Conservation (phyloP, 2,113 vertebrate genomes). For the Pyxicephalus adspersus region DNA sequence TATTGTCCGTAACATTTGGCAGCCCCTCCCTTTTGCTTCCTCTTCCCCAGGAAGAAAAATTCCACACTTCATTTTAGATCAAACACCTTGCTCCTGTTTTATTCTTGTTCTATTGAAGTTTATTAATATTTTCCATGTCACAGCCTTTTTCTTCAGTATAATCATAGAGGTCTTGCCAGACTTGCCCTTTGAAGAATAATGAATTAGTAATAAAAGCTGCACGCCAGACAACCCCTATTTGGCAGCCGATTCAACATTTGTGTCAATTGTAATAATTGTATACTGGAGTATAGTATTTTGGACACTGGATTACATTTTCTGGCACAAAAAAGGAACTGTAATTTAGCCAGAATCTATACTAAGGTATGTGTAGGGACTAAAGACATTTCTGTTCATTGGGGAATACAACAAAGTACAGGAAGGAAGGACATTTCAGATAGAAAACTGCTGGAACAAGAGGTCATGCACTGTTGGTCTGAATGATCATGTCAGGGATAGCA, state of each 20-base stretch:
- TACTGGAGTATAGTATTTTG: constrained; percentile 1
- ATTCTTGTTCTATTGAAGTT: constrained; percentile 49
- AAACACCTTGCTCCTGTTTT: constrained; percentile 52
- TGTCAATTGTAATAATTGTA: constrained; percentile 43
- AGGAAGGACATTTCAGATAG: constrained; percentile 43
- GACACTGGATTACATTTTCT: background rate
- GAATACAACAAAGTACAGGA: constrained; percentile 45
- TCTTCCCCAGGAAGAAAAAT: constrained; percentile 51
- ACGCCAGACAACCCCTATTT: constrained; percentile 19
- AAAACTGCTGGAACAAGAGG: constrained; percentile 37
- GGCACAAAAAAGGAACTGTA: background rate
- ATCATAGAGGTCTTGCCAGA: constrained; percentile 47
- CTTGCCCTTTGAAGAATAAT: constrained; percentile 54
- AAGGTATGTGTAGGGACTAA: constrained; percentile 21
- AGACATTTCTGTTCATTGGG: background rate
- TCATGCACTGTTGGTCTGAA: constrained; percentile 25
- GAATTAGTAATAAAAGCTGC: constrained; percentile 41
- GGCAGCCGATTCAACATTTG: constrained; percentile 33
- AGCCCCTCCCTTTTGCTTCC: constrained; percentile 42
- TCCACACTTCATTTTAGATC: constrained; percentile 56
- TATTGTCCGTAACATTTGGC: constrained; percentile 39
- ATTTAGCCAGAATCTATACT: constrained; percentile 18
- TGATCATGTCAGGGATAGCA: background rate
- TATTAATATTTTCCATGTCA: constrained; percentile 57
- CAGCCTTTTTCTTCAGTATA: constrained; percentile 38